Percentiles rank a stretch among this genome's conserved stretches.
Conservation (phyloP, 1,140 invertebrate genomes). For the Ericerus pela region DNA sequence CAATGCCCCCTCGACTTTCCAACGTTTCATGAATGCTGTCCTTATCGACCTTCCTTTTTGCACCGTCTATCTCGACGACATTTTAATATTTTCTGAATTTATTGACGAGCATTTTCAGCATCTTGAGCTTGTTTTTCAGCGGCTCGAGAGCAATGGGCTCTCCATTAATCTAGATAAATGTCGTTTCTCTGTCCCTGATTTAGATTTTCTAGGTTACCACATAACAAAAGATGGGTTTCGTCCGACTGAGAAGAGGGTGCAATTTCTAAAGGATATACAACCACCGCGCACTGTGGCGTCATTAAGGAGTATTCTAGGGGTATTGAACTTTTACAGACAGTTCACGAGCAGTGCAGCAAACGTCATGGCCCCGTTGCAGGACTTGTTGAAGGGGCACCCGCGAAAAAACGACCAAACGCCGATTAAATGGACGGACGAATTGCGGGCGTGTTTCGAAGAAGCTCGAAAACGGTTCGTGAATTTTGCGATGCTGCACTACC, state of each 20-base stretch:
- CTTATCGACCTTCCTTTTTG: conserved; percentile 25
- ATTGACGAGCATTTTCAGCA: conserved; percentile 22
- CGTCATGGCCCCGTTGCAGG: conserved; percentile 17
- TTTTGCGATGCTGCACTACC: conserved; percentile 14
- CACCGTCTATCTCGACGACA: conserved; percentile 29
- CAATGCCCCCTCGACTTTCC: conserved; percentile 32
- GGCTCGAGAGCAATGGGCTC: conserved; percentile 24
- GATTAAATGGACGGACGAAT: conserved; percentile 12
- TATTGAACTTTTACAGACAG: conserved; percentile 28
- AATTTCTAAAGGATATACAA: conserved; percentile 23
- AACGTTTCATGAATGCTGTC: conserved; percentile 35
- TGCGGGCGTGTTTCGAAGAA: conserved; percentile 21
- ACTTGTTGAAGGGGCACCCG: conserved; percentile 6
- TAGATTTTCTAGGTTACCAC: conserved; percentile 27
- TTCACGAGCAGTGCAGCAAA: conserved; percentile 24
- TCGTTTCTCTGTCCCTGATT: conserved; percentile 24
- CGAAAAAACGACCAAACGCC: conserved; percentile 20
- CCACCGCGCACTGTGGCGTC: conserved; percentile 19
- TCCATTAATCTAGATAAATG: conserved; percentile 25
- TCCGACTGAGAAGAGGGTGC: conserved; percentile 20
- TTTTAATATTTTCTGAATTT: conserved; percentile 26
- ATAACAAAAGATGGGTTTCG: conserved; percentile 23
- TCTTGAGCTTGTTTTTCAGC: conserved; percentile 19
- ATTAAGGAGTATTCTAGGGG: conserved; percentile 26
- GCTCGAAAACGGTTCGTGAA: conserved; percentile 22